phyloP scores from a whole-genome alignment of 30 jellyfish, hydroid and myxozoan species.

The Aurelia aurita region DNA sequence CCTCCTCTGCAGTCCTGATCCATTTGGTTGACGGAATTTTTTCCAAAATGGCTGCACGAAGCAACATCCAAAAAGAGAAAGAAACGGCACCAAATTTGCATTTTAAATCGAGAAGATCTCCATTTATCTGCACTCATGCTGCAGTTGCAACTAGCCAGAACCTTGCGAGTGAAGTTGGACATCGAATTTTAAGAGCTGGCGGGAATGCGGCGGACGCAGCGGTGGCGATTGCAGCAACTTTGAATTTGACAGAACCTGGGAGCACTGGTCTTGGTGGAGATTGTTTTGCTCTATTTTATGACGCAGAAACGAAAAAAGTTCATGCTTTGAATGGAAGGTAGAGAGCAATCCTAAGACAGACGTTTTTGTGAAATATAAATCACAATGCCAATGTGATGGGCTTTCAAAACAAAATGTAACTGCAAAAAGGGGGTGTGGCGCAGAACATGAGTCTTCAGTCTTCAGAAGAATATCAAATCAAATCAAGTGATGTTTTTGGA shows the following conservation, averaged over 20 bases:
- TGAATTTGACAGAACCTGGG: constrained; percentile 92
- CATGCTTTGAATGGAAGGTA: constrained; percentile 90
- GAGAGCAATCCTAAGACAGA: neutral
- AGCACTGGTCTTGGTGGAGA: constrained; percentile 98
- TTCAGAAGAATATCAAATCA: no score
- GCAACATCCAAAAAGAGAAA: constrained; percentile 1
- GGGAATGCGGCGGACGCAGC: constrained; percentile 99
- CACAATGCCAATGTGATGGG: no score
- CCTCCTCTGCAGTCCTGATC: no score
- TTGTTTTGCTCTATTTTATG: constrained; percentile 79
- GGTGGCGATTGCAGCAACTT: constrained; percentile 89
- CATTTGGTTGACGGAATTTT: no score
- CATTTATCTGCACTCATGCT: constrained; percentile 78
- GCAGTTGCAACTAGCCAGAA: constrained; percentile 95
- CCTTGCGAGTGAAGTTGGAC: constrained; percentile 88
- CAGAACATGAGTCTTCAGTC: no score
- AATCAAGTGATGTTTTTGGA: no score
- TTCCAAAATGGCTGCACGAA: constrained; percentile 60
- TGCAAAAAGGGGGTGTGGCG: no score
- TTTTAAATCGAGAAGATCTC: constrained; percentile 76
- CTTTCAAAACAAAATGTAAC: no score
- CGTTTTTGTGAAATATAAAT: no score
- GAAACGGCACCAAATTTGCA: constrained; percentile 5
- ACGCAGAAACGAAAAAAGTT: constrained; percentile 74
- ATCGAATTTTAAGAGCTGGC: constrained; percentile 69